These are phyloP conservation scores for Rhamnusium bicolor DNA, from an alignment of 2,888 invertebrate genomes.

Conservation along the genomic window DNA sequence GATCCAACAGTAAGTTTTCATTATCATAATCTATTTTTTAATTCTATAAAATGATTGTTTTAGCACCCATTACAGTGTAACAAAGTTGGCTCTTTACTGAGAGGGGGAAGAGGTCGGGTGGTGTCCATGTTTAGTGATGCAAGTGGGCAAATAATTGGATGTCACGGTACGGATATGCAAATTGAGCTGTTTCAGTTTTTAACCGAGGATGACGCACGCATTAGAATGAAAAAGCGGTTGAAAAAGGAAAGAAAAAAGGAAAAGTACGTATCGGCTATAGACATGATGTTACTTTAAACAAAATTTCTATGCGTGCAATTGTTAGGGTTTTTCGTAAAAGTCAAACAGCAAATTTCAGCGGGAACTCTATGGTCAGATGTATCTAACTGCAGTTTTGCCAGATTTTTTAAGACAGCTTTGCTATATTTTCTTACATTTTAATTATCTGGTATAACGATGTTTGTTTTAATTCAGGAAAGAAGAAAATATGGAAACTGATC, in stretches of 20 bases:
- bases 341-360: no score
- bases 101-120: conserved; percentile 86
- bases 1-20: conserved; percentile 70
- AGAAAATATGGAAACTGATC: conserved; percentile 55
- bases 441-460: no score
- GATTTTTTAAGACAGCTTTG: no score
- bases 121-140: conserved; percentile 82
- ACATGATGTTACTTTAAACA: no score
- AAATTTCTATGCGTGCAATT: no score
- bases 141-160: conserved; percentile 82
- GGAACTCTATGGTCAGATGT: no score
- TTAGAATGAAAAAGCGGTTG: conserved; percentile 82
- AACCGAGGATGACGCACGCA: conserved; percentile 81
- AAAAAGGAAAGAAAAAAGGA: conserved; percentile 82
- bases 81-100: conserved; percentile 85
- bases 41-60: no score
- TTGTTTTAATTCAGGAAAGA: conserved; percentile 55
- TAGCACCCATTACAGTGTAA: conserved; percentile 81
- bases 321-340: no score
- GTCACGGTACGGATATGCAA: conserved; percentile 86
- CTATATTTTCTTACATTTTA: no score
- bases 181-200: conserved; percentile 90
- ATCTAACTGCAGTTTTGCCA: no score
- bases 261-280: conserved; percentile 68
- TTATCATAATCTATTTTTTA: no score